Base-by-base conservation (phyloP, 2,888 invertebrate genomes). In the Anaspis maculata region DNA sequence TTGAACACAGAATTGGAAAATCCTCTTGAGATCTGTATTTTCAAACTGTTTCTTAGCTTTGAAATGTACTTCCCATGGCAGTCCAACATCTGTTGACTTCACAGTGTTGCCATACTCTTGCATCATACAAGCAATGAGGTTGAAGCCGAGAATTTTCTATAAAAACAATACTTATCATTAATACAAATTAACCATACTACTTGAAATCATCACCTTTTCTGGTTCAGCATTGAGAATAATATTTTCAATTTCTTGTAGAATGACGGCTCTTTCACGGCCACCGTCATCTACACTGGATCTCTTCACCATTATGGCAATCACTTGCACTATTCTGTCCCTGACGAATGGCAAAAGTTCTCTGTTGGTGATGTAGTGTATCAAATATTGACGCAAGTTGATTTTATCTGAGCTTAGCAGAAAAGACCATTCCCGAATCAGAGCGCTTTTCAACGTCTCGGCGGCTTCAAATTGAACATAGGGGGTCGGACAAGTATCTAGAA, bases 391-490 rank as follows among this genome's bases (percentile, higher is more conserved):
- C 24, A 90, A 64, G 2, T 80, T 76, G 25, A 73, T 70, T 39
- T 84, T 76, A 58, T 86, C 82, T 32, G 71, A 70, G 36, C 76
- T 72, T n/a, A 74, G 70, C 27, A 91, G 59, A 49, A 78, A 68
- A 15, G 72, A 67, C 92, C 92, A 92, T 68, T 92, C 90, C 54
- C 85, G 71, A 31, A 92, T 79, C 6, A 92, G 68, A 10, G 86
- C 83, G 46, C 79, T 76, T 66, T 87, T 88, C 35, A 92, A 67
- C 12, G 89, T 74, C 39, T 83, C 81, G 3, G 85, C 88, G 26
- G 88, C 79, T 70, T 94, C 91, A 68, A 90, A 94, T 30, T 88
- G 66, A 3, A 92, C 85, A 68, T 87, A 88, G 52, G 84, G 83
- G 31, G 77, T 74, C 35, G 70, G 67, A 21, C 78, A 78, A 37